Evolutionary conservation across 2,888 invertebrate genomes (phyloP).

Genomic region (Cordilura impudica): DNA sequence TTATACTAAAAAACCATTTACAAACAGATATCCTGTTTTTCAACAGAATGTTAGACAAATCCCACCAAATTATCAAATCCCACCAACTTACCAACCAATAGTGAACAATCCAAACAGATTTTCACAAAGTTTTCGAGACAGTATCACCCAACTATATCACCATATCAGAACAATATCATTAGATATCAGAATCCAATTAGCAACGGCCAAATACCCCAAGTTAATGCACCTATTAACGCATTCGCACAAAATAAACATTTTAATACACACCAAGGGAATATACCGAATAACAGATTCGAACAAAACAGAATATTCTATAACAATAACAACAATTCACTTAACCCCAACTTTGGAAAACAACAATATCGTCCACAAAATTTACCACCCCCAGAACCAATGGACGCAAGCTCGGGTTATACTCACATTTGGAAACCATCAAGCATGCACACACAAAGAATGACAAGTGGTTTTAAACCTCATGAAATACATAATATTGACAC

Average conservation of each 20-base stretch:
- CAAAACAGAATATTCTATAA: conserved; percentile 6
- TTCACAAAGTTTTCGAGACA: conserved; percentile 3
- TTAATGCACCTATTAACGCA: neutral
- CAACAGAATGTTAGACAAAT: conserved; percentile 7
- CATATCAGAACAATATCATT: conserved; percentile 26
- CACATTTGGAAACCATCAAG: too few species aligned
- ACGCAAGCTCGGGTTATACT: conserved; percentile 17
- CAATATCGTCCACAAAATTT: conserved; percentile 14
- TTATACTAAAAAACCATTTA: conserved; percentile 1
- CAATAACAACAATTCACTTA: neutral
- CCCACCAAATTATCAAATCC: conserved; percentile 8
- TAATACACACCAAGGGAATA: neutral
- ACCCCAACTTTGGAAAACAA: neutral
- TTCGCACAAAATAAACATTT: conserved; percentile 11
- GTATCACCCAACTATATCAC: conserved; percentile 1
- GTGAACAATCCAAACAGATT: conserved; percentile 3
- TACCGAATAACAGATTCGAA: neutral
- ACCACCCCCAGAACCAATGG: conserved; percentile 29
- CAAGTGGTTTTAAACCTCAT: too few species aligned
- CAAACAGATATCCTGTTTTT: neutral
- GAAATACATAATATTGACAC: too few species aligned
- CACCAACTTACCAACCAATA: conserved; percentile 8
- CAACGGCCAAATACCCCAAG: conserved; percentile 1
- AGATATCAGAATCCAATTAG: conserved; percentile 10
- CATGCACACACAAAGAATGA: too few species aligned